Conservation (phyloP, 1,140 invertebrate species). For the Trichonephila clavipes region DNA sequence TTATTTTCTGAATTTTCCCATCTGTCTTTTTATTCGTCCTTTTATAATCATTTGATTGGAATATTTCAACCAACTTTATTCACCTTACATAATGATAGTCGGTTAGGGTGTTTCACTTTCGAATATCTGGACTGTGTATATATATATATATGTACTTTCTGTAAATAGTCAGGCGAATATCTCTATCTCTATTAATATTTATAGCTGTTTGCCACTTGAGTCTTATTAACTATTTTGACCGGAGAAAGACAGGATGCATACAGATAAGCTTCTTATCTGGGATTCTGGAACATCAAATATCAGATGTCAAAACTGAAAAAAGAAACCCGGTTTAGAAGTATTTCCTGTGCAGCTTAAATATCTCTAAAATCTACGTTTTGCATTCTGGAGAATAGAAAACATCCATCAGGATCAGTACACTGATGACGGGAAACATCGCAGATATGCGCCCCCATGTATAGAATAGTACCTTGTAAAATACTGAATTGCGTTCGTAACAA, state of each 20-base stretch:
- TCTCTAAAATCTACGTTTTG: neutral
- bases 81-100: no score
- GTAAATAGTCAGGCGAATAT: neutral
- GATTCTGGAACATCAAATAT: neutral
- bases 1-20: neutral
- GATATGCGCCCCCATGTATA: no score
- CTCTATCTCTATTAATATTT: neutral
- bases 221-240: neutral
- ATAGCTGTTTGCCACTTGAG: neutral
- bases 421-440: no score
- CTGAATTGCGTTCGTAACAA: no score
- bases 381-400: neutral
- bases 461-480: no score
- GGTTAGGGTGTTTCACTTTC: no score
- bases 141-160: neutral
- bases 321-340: neutral
- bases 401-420: no score
- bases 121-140: neutral
- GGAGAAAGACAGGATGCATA: neutral
- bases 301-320: neutral
- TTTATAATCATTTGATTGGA: no score
- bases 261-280: neutral
- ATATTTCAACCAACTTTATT: no score
- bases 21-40: neutral
- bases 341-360: neutral